Percentiles rank a stretch among this genome's conserved stretches.
phyloP scores from a whole-genome alignment of 2,888 invertebrate species.

The Leptopilina drosophilae region DNA sequence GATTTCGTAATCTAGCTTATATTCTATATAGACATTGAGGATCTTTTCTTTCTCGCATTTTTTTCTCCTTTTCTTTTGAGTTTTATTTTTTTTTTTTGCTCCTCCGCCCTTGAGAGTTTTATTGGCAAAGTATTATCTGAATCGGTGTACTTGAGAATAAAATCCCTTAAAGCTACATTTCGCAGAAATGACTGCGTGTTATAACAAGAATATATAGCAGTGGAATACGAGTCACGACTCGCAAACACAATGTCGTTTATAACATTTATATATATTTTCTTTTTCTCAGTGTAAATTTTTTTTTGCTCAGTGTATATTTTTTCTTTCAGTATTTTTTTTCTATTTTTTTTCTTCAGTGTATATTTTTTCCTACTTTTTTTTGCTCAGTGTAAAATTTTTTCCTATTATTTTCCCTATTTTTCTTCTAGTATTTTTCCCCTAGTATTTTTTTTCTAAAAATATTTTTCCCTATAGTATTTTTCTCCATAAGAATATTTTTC shows the following conservation, averaged over 20 bases:
- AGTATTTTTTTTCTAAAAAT: too few species aligned
- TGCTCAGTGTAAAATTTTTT: too few species aligned
- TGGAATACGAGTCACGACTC: slow-evolving; percentile 25
- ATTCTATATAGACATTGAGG: neutral
- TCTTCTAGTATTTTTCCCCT: too few species aligned
- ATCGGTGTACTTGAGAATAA: slow-evolving; percentile 36
- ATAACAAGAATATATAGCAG: slow-evolving; percentile 8
- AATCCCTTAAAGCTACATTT: slow-evolving; percentile 31
- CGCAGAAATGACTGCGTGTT: neutral
- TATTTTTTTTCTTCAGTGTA: too few species aligned
- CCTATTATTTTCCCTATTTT: too few species aligned
- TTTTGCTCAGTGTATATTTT: too few species aligned
- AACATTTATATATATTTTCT: neutral
- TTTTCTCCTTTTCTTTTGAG: neutral
- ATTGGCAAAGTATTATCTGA: slow-evolving; percentile 38
- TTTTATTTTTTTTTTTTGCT: neutral
- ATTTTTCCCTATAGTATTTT: too few species aligned
- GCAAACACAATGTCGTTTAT: slow-evolving; percentile 29
- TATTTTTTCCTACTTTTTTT: too few species aligned
- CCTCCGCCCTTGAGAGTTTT: neutral
- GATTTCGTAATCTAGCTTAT: slow-evolving; percentile 24
- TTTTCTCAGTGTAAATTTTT: too few species aligned
- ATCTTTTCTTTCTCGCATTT: neutral
- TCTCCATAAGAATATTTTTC: too few species aligned
- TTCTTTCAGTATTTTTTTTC: too few species aligned